phyloP scores from a whole-genome alignment of 2,888 invertebrate species.

The Ommatoiulus sabulosus region DNA sequence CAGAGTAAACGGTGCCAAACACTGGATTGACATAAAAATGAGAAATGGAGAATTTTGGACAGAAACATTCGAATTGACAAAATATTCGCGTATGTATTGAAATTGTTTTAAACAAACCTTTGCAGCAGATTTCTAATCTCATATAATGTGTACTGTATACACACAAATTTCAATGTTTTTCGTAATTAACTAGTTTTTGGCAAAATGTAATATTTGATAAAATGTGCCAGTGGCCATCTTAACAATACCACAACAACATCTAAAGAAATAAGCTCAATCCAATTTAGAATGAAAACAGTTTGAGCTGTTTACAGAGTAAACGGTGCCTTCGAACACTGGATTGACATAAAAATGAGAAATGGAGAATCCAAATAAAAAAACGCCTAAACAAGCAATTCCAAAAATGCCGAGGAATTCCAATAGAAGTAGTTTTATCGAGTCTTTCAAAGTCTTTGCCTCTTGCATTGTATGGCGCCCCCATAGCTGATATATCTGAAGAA shows the following conservation, averaged over 20 bases:
- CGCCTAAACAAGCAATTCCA: constrained; percentile 23
- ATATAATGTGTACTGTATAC: too few species aligned
- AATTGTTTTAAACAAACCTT: too few species aligned
- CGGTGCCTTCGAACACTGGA: background rate
- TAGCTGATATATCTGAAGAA: constrained; percentile 30
- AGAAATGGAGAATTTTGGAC: background rate
- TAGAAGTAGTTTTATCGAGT: constrained; percentile 42
- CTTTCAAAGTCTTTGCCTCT: constrained; percentile 15
- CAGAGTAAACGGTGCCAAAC: background rate
- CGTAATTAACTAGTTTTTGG: background rate
- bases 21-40: constrained; percentile 3
- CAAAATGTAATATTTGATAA: background rate
- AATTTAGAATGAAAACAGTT: constrained; percentile 32
- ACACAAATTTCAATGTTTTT: background rate
- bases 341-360: constrained; percentile 44
- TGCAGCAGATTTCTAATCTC: too few species aligned
- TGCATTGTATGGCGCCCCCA: background rate
- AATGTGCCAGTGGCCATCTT: background rate
- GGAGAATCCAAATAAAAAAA: constrained; percentile 23
- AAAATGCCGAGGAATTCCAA: constrained; percentile 40
- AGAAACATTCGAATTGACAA: too few species aligned
- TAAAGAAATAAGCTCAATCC: background rate
- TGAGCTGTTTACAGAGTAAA: constrained; percentile 24
- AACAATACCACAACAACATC: background rate
- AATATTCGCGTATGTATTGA: too few species aligned